Evolutionary conservation across 2,888 invertebrate species (phyloP).

Genomic region (Globia sparganii): DNA sequence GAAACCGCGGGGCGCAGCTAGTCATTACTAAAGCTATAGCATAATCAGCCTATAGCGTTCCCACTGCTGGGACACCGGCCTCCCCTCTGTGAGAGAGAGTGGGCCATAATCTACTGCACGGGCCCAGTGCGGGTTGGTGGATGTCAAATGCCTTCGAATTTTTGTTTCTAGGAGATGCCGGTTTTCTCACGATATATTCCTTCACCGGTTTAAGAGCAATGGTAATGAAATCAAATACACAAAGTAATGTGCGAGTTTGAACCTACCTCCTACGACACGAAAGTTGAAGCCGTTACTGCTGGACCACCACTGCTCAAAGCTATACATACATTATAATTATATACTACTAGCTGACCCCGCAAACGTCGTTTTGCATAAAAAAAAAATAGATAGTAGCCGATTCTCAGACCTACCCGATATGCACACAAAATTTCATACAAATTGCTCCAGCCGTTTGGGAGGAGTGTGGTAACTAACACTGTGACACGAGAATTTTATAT

Average conservation of each 20-base stretch:
- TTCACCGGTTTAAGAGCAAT: background rate
- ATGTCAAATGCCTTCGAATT: background rate
- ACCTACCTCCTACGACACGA: background rate
- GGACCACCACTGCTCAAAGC: no score
- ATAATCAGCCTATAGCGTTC: background rate
- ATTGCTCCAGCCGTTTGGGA: no score
- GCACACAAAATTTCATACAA: no score
- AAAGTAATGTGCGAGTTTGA: background rate
- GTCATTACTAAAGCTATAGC: background rate
- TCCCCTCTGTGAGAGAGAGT: background rate
- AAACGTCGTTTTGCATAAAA: no score
- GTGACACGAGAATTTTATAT: no score
- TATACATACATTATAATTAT: background rate
- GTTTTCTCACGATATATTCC: background rate
- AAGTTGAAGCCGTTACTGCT: background rate
- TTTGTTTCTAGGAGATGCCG: background rate
- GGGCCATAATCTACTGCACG: background rate
- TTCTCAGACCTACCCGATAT: no score
- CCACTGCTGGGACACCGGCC: background rate
- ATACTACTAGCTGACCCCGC: background rate
- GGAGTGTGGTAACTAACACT: no score
- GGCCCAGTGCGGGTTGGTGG: background rate
- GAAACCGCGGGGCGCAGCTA: no score
- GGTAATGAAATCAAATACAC: background rate
- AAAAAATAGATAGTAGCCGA: no score